These are phyloP conservation scores for Nycticebus coucang DNA, from an alignment of 2,113 vertebrate species.

Conservation along the genomic window DNA sequence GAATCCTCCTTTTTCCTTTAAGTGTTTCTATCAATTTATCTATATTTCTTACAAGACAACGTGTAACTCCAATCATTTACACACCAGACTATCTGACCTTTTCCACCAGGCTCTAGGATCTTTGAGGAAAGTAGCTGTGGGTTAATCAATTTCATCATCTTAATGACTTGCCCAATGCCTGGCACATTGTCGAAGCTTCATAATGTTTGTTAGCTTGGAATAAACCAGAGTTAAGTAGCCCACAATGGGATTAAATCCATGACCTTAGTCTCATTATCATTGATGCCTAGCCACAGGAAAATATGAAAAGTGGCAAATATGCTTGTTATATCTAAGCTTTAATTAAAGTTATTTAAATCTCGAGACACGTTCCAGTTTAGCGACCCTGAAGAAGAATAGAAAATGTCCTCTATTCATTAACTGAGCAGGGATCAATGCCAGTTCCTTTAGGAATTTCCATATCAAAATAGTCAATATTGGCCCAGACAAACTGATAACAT, in stretches of 20 bases:
- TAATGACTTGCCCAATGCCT: background rate
- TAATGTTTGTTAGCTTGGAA: background rate
- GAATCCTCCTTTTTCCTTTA: background rate
- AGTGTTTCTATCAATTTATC: background rate
- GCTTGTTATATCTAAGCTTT: slow-evolving; percentile 71
- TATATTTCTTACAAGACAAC: background rate
- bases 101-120: background rate
- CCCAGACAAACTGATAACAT: background rate
- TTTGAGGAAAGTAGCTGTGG: background rate
- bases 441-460: slow-evolving; percentile 51
- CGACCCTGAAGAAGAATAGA: slow-evolving; percentile 59
- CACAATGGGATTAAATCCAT: slow-evolving; percentile 12
- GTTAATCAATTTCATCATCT: background rate
- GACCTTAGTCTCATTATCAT: slow-evolving; percentile 63
- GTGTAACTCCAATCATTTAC: background rate
- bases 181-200: background rate
- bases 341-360: slow-evolving; percentile 73
- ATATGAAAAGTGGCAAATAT: slow-evolving; percentile 52
- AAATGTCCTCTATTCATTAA: slow-evolving; percentile 67
- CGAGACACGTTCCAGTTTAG: slow-evolving; percentile 75
- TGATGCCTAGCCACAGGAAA: slow-evolving; percentile 65
- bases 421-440: slow-evolving; percentile 8
- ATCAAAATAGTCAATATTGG: slow-evolving; percentile 42
- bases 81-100: background rate
- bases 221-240: slow-evolving; percentile 51